Evolutionary conservation across 2,797 vertebrate genomes (phyloP), one percentile per base, ranked within the genome.

Genomic region (Caiman crocodilus): DNA sequence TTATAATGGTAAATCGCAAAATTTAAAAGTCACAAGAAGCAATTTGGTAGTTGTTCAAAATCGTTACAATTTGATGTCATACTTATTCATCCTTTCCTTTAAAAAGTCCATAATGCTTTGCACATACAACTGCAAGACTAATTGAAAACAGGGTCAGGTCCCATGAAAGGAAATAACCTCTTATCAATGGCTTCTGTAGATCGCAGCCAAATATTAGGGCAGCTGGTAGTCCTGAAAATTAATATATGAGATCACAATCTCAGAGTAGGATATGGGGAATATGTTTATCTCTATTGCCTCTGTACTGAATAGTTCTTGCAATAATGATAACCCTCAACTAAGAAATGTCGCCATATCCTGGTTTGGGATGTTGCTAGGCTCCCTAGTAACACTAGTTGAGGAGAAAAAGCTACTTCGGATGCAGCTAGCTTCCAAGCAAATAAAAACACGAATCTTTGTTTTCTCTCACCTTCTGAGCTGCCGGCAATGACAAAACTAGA

Each of bases 131-230:
- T 64, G 75, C 88, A 88, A 60, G 64, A 93, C 64, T 94, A 96
- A 96, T 50, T 93, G 90, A 85, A 97, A 97, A 89, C 93, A 90
- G 91, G 71, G 21, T 26, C 69, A 79, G 23, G 74, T 91, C 85
- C 35, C n/a, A 81, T 25, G 57, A 84, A 87, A 95, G 94, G 94
- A 96, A 96, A 96, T 84, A 91, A 92, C 89, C 56, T 80, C 84
- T 95, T 94, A 96, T 95, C 95, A 94, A 97, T 96, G 84, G 73
- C 17, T 96, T 96, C 94, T 97, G 85, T 91, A 97, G 93, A 94
- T 87, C 67, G 92, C 89, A 82, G 76, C 58, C 92, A 96, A 96
- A 93, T n/a, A 23, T 67, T 9, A 71, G 77, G 87, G 88, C 94
- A 92, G 84, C 20, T 6, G 20, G 79, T 82, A 89, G 28, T 65